Evolutionary conservation across 2,888 invertebrate genomes (phyloP).

Genomic region (Drosophila demipolita): DNA sequence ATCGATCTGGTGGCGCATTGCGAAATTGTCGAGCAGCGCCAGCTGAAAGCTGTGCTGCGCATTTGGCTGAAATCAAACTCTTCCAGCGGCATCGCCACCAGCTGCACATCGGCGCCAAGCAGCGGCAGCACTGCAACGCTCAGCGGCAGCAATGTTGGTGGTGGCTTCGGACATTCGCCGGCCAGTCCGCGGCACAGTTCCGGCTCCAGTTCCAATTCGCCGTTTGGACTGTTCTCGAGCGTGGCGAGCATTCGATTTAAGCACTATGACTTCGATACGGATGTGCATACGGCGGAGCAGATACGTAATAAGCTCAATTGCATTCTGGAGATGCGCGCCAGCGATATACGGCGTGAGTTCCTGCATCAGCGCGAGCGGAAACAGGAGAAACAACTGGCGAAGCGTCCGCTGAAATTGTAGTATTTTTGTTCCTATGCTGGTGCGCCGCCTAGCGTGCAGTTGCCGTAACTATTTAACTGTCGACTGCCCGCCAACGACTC

Average conservation of each 20-base stretch:
- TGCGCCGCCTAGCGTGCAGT: conserved; percentile 57
- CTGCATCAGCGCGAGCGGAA: conserved; percentile 89
- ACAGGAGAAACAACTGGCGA: conserved; percentile 77
- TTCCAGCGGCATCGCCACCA: conserved; percentile 69
- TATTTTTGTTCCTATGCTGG: conserved; percentile 74
- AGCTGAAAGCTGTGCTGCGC: conserved; percentile 90
- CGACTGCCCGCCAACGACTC: conserved; percentile 18
- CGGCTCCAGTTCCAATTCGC: conserved; percentile 45
- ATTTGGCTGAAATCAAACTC: conserved; percentile 87
- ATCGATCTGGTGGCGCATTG: conserved; percentile 96
- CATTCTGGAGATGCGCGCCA: conserved; percentile 93
- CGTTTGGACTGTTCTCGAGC: conserved; percentile 59
- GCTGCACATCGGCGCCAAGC: conserved; percentile 64
- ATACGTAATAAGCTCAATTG: conserved; percentile 95
- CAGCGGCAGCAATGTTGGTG: conserved; percentile 19
- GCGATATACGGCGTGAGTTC: conserved; percentile 93
- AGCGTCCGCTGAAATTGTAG: conserved; percentile 82
- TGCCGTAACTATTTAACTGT: conserved; percentile 34
- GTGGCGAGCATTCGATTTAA: conserved; percentile 88
- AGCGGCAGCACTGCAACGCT: conserved; percentile 53
- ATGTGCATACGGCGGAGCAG: conserved; percentile 90
- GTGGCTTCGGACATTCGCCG: conserved; percentile 62
- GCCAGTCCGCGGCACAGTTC: conserved; percentile 78
- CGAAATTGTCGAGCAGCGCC: conserved; percentile 91
- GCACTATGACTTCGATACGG: conserved; percentile 95